These are phyloP conservation scores for Aphyosemion australe DNA, from an alignment of 2,113 vertebrate genomes.

Conservation along the genomic window DNA sequence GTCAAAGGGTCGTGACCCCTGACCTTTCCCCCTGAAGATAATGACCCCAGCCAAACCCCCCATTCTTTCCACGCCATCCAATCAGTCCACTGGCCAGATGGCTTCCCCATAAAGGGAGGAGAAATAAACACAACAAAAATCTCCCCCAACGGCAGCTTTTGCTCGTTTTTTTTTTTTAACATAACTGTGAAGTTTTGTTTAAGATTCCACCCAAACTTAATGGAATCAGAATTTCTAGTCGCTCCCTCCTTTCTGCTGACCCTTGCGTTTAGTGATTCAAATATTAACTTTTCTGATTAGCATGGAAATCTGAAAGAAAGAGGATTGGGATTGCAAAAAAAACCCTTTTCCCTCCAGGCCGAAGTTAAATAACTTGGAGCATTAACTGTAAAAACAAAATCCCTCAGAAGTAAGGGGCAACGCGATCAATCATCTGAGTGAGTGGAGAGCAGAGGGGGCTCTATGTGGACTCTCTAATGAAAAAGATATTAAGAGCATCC, in stretches of 20 bases:
- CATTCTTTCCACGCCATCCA: slow-evolving; percentile 76
- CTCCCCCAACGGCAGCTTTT: slow-evolving; percentile 16
- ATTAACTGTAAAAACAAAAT: slow-evolving; percentile 56
- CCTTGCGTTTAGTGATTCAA: slow-evolving; percentile 46
- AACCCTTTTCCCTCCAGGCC: slow-evolving; percentile 14
- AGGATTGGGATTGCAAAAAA: slow-evolving; percentile 54
- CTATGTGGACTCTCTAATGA: slow-evolving; percentile 59
- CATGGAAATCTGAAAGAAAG: slow-evolving; percentile 52
- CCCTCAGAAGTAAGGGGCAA: slow-evolving; percentile 42
- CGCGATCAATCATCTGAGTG: slow-evolving; percentile 64
- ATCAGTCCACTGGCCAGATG: slow-evolving; percentile 81
- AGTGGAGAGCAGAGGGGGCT: slow-evolving; percentile 48
- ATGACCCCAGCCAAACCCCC: slow-evolving; percentile 72
- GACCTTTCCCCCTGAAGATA: slow-evolving; percentile 80
- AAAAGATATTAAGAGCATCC: slow-evolving; percentile 72
- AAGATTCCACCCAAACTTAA: slow-evolving; percentile 8
- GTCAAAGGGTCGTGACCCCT: slow-evolving; percentile 81
- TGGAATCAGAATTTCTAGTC: not conserved
- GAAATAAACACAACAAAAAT: slow-evolving; percentile 62
- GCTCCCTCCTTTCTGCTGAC: slow-evolving; percentile 32
- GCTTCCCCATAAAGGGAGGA: slow-evolving; percentile 75
- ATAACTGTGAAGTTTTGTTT: not conserved
- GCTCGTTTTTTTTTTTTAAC: not conserved
- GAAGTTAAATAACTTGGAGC: slow-evolving; percentile 61
- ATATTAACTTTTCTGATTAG: slow-evolving; percentile 58